Conservation (phyloP, 2,113 vertebrate species). For the Etheostoma cragini region DNA sequence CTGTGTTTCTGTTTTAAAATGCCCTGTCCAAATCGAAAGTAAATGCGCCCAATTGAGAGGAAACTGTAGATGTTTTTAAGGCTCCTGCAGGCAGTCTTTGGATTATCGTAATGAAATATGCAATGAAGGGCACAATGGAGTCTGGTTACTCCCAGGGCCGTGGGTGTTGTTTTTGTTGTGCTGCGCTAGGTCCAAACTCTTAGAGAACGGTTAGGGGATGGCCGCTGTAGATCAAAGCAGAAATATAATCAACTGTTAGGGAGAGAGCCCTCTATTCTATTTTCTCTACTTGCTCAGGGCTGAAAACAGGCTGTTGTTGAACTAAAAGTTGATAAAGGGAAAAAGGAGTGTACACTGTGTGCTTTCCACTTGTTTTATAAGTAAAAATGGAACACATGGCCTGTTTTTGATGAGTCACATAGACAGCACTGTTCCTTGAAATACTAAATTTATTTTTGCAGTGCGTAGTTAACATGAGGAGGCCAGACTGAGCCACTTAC, state of each 20-base stretch:
- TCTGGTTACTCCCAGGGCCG: slow-evolving; percentile 44
- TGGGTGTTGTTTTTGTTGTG: slow-evolving; percentile 70
- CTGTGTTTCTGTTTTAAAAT: slow-evolving; percentile 27
- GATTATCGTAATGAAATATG: slow-evolving; percentile 61
- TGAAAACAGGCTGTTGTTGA: slow-evolving; percentile 53
- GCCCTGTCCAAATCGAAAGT: slow-evolving; percentile 27
- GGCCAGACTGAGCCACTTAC: background rate
- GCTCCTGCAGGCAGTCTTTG: slow-evolving; percentile 38
- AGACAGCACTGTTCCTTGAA: background rate
- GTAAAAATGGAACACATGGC: slow-evolving; percentile 39
- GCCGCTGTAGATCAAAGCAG: slow-evolving; percentile 65
- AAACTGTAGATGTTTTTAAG: slow-evolving; percentile 37
- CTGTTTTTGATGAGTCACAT: slow-evolving; percentile 36
- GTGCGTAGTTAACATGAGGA: background rate
- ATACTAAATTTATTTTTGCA: slow-evolving; percentile 4
- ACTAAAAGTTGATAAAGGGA: slow-evolving; percentile 44
- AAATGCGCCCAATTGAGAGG: slow-evolving; percentile 15
- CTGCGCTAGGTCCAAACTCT: slow-evolving; percentile 54
- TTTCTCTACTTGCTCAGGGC: slow-evolving; percentile 61
- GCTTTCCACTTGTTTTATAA: slow-evolving; percentile 44
- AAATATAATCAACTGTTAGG: slow-evolving; percentile 71
- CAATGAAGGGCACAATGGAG: slow-evolving; percentile 46
- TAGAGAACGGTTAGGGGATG: slow-evolving; percentile 61
- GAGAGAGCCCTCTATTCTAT: slow-evolving; percentile 60
- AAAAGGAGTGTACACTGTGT: slow-evolving; percentile 28